Evolutionary conservation across 2,888 invertebrate genomes (phyloP), one percentile per base, ranked within the genome.

Genomic region (Cinara cedri): DNA sequence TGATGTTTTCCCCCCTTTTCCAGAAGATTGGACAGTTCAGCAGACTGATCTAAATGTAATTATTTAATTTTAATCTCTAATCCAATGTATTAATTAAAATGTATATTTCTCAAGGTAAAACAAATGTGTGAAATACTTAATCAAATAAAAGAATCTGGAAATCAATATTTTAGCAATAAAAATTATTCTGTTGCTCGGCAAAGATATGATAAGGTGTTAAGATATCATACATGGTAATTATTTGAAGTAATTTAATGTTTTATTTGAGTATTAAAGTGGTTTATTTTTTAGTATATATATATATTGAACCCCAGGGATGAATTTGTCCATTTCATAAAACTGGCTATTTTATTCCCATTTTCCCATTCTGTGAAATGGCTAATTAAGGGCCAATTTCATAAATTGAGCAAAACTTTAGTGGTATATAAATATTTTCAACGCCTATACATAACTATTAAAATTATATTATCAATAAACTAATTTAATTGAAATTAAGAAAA

Each of bases 191-290:
- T 89, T 51, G 93, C 95, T 0, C 88, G 89, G 49, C 88, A 90
- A 81, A 95, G 95, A 85, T 96, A 96, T 85, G 88, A 88, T 81
- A 96, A 96, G 87, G 91, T 93, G 26, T 87, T 92, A 82, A 89
- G 94, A 72, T 95, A 92, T 85, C 88, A 91, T 78, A 86, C 89
- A 10, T 89, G 88, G 88, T 83, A 81, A 80, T n/a, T 66, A 55
- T 63, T n/a, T 46, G 34, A 34, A 34, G 3, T 34, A 6, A 34
- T 34, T 21, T 49, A 21, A 14, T 63, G 16, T 60, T 34, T 57
- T 49, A 60, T 44, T 42, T n/a, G 21, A 54, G 3, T 49, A 65
- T 65, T 9, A 60, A 24, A 24, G 14, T 16, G 34, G 34, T 6
- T 34, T 34, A 34, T 34, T 34, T 34, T 34, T 34, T 6, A 34